Evolutionary conservation across 1,140 invertebrate species (phyloP).

Genomic region (Halictus rubicundus): DNA sequence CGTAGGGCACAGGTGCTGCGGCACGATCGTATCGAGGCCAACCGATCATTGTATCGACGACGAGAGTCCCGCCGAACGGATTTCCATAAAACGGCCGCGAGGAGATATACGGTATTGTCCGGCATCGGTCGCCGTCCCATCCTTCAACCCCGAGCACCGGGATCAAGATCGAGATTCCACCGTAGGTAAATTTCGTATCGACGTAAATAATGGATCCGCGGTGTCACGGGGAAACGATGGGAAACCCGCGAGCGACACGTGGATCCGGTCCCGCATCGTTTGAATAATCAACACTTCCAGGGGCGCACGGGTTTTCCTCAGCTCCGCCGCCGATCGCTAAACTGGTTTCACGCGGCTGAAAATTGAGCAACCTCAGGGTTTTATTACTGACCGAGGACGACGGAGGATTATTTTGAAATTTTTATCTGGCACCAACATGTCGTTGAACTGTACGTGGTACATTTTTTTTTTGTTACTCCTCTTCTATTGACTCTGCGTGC

Average conservation of each 20-base stretch:
- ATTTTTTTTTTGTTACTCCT: too few relatives aligned
- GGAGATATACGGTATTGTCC: slow-evolving; percentile 67
- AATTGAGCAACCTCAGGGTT: too few relatives aligned
- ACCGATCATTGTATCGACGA: slow-evolving; percentile 60
- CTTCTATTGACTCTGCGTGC: too few relatives aligned
- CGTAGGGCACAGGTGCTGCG: slow-evolving; percentile 77
- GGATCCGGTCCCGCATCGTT: neutral
- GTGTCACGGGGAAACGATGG: slow-evolving; percentile 16
- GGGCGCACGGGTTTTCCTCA: too few relatives aligned
- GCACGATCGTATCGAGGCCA: slow-evolving; percentile 73
- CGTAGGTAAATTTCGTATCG: slow-evolving; percentile 55
- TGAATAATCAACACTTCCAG: too few relatives aligned
- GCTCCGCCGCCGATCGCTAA: too few relatives aligned
- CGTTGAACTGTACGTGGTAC: too few relatives aligned
- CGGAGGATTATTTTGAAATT: too few relatives aligned
- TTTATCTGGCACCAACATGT: too few relatives aligned
- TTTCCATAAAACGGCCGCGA: slow-evolving; percentile 64
- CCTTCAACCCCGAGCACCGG: slow-evolving; percentile 48
- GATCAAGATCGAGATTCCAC: slow-evolving; percentile 72
- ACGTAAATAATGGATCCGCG: slow-evolving; percentile 75
- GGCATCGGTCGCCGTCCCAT: slow-evolving; percentile 49
- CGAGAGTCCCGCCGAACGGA: slow-evolving; percentile 50
- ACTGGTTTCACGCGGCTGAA: too few relatives aligned
- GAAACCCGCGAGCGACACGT: slow-evolving; percentile 29
- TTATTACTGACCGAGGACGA: too few relatives aligned